Evolutionary conservation across 1,140 invertebrate genomes (phyloP), one percentile per base, ranked within the genome.

Genomic region (Patella vulgata): DNA sequence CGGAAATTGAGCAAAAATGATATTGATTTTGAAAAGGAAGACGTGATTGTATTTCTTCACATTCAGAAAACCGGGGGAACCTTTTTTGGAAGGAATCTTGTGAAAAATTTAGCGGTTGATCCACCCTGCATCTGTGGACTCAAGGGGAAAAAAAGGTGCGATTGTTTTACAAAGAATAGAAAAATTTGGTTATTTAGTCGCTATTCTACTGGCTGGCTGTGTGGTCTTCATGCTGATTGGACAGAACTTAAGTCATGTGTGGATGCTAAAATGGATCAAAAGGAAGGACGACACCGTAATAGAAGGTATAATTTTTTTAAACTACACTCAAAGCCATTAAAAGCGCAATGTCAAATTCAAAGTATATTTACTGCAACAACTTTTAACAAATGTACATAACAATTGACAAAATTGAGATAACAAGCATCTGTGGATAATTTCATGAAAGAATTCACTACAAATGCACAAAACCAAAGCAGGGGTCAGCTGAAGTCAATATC

Each of bases 181-280:
- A 77, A 72, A 3, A 66, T 76, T 9, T 99, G 97, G 97, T 87
- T 99, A 48, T 99, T 99, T 85, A 98, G 95, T 79, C 89, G 97
- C 74, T 98, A 98, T 85, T 98, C 96, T 8, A 98, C 95, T 19
- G 97, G 97, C 50, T 99, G 97, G 97, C 94, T 94, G 77, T 99
- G 97, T 87, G 97, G 97, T 52, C 86, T 99, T 19, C 97, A 99
- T 85, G 96, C 97, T n/a, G 87, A 99, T 86, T 99, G 95, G 92
- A 98, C 97, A 14, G 96, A 99, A 86, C 82, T 99, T 56, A 95
- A 76, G 93, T 94, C 85, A 17, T 87, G 86, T 77, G 85, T 87
- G 4, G 77, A 84, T 36, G 59, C 76, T n/a, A 80, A 71, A 23
- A 72, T 87, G 66, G 78, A 84, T 65, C 78, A 79, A 53, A 74